Base-by-base conservation (phyloP, 2,113 vertebrate species). In the Aptenodytes forsteri region DNA sequence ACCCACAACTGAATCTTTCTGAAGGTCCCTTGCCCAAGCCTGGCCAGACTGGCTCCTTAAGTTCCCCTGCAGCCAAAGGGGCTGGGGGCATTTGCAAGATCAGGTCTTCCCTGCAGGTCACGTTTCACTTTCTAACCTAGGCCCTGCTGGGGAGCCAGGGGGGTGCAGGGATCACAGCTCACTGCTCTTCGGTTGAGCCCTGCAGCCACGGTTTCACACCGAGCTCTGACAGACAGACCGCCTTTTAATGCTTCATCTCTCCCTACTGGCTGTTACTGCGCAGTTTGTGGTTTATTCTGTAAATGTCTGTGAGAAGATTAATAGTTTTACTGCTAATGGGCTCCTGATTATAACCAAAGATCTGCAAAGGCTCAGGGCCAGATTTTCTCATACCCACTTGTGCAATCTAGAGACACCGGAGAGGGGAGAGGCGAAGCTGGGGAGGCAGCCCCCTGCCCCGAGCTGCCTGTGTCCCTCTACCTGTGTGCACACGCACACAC, bases 231-330 rank as follows among this genome's bases (percentile, higher is more conserved):
- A 78, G 61, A 81, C 62, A 72, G 49, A 30, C 70, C 34, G 9
- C 65, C 42, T 97, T 97, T 95, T 88, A 96, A 77, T 46, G 42
- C 66, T 94, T 96, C 81, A 75, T 92, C 66, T 62, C 80, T 97
- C 81, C 73, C 89, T 75, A 6, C 78, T 96, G 96, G 82, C 95
- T 97, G 62, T 78, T 92, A 73, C 42, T 89, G 84, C 6, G 7
- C 10, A 13, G 65, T 91, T 95, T 97, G 97, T 83, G 95, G 94
- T 97, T 98, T 97, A 92, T 89, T 90, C 61, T 89, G 79, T 95
- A 77, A 95, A 89, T 67, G 59, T 73, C 84, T 96, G 13, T 78
- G 83, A 67, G 89, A 96, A 98, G 94, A 98, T 98, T 97, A 98
- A 98, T 97, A 92, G 90, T 49, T 27, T 69, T 80, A 27, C 14